A percentile compares a stretch with the other conserved stretches of the same genome.
Conservation (phyloP, 2,797 vertebrate species). For the Ctenopoma multispine region DNA sequence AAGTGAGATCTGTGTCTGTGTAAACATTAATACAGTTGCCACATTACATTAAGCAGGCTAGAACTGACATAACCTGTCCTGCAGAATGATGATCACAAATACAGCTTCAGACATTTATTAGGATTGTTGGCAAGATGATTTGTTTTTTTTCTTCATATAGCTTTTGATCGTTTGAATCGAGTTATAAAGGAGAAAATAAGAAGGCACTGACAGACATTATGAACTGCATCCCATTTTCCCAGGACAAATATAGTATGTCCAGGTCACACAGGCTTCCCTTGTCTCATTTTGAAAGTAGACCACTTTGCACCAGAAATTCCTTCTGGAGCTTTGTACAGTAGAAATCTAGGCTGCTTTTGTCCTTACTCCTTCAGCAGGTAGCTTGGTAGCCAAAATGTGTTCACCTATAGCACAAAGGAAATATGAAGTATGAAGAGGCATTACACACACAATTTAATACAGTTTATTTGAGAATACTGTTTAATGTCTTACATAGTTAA, state of each 20-base stretch:
- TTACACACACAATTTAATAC: background rate
- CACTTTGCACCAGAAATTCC: conserved; percentile 54
- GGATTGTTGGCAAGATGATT: background rate
- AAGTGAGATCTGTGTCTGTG: conserved; percentile 30
- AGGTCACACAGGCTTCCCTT: conserved; percentile 59
- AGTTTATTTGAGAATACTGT: background rate
- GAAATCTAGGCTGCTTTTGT: conserved; percentile 63
- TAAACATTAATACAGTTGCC: conserved; percentile 31
- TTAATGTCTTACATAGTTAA: background rate
- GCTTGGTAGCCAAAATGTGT: background rate
- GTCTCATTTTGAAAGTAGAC: conserved; percentile 71
- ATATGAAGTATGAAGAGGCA: background rate
- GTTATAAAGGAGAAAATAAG: conserved; percentile 23
- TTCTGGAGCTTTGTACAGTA: conserved; percentile 46
- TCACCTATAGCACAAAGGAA: conserved; percentile 3
- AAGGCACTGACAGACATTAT: conserved; percentile 5
- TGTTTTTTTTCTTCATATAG: conserved; percentile 1
- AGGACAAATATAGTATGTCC: conserved; percentile 61
- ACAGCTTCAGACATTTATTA: background rate
- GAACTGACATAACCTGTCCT: conserved; percentile 8
- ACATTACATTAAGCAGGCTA: background rate
- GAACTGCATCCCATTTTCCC: conserved; percentile 48
- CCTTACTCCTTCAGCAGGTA: background rate
- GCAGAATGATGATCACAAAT: background rate
- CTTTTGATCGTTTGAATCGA: conserved; percentile 1